These are phyloP conservation scores for Troilus luridus DNA, from an alignment of 2,888 invertebrate species.

Conservation along the genomic window DNA sequence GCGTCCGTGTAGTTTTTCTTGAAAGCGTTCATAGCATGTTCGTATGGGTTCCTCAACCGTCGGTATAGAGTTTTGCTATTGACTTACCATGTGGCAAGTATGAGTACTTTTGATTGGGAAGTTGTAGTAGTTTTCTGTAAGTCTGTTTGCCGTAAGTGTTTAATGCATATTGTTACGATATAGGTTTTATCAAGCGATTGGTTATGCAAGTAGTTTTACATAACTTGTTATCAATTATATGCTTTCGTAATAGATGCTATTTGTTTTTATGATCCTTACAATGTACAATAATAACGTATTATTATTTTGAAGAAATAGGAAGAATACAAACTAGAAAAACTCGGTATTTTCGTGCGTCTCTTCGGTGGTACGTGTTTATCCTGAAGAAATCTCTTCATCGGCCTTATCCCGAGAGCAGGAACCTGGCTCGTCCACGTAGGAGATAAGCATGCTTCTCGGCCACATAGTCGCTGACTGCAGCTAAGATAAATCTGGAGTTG, in stretches of 20 bases:
- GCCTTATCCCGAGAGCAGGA: neutral
- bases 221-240: neutral
- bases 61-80: too few species aligned
- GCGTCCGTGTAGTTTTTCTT: too few species aligned
- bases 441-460: neutral
- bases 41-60: too few species aligned
- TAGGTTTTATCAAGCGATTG: neutral
- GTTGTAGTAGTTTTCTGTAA: too few species aligned
- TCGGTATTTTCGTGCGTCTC: neutral
- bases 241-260: neutral
- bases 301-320: neutral
- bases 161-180: neutral
- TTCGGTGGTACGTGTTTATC: slow-evolving; percentile 3
- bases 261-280: neutral
- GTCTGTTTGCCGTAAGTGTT: too few species aligned
- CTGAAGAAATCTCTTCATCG: neutral
- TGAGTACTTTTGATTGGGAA: too few species aligned
- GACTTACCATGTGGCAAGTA: too few species aligned
- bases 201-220: neutral
- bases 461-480: slow-evolving; percentile 1
- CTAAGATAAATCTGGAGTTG: neutral
- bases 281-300: too few species aligned
- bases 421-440: neutral
- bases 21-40: too few species aligned
- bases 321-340: neutral